Percentiles rank a stretch among this genome's conserved stretches.
Conservation (phyloP, 2,797 vertebrate species). For the Acridotheres tristis region DNA sequence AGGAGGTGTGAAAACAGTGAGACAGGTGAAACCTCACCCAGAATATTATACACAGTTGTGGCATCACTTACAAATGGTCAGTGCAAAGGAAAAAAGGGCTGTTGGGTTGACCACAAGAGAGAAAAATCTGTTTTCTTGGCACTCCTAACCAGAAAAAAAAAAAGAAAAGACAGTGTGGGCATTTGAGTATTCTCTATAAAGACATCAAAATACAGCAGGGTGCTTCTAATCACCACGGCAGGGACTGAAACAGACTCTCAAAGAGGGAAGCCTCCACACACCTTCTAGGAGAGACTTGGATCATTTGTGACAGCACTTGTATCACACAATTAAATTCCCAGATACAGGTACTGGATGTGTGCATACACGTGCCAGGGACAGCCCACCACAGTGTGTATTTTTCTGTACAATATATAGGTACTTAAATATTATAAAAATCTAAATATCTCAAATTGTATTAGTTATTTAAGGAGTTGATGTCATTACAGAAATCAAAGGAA, state of each 20-base stretch:
- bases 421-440: background rate
- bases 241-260: background rate
- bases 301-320: background rate
- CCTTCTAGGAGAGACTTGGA: background rate
- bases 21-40: background rate
- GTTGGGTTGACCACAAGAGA: background rate
- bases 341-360: background rate
- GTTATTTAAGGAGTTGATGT: background rate
- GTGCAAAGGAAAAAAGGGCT: background rate
- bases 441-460: background rate
- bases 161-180: too few relatives aligned
- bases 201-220: background rate
- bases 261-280: background rate
- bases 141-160: background rate
- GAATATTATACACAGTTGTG: background rate
- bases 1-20: background rate
- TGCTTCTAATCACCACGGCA: background rate
- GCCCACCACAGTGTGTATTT: background rate
- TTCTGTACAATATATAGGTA: background rate
- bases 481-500: background rate
- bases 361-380: background rate
- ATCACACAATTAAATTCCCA: background rate
- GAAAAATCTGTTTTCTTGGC: background rate
- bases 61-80: background rate
- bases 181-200: background rate